phyloP scores from a whole-genome alignment of 1,140 invertebrate species.

The Rhopalosiphum padi region DNA sequence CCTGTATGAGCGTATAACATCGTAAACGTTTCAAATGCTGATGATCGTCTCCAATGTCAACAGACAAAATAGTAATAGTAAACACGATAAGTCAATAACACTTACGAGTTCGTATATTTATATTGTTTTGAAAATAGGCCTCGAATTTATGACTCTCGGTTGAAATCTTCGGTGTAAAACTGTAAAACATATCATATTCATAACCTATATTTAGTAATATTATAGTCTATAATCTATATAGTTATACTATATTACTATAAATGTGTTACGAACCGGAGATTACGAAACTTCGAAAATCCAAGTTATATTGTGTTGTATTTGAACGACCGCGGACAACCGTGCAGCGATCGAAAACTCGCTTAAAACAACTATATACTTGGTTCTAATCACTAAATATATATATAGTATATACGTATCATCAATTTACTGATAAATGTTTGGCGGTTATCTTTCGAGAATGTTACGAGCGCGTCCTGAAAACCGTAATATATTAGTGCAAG shows the following conservation, averaged over 20 bases:
- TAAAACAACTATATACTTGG: constrained; percentile 1
- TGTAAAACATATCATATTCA: not conserved
- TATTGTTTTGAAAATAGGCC: not conserved
- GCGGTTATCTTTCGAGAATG: not conserved
- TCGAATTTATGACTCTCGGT: not conserved
- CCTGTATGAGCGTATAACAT: not conserved
- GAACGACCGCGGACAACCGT: not conserved
- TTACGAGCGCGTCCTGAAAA: not conserved
- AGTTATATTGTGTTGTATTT: not conserved
- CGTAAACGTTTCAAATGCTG: not conserved
- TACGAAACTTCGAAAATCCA: not conserved
- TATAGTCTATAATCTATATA: not conserved
- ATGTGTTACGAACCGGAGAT: not conserved
- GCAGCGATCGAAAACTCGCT: not conserved
- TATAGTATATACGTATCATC: not conserved
- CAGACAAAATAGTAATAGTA: constrained; percentile 2
- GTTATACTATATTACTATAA: not conserved
- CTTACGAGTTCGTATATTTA: not conserved
- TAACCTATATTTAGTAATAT: not conserved
- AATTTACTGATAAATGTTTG: not conserved
- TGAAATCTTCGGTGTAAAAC: not conserved
- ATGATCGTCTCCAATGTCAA: not conserved
- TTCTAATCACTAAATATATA: not conserved
- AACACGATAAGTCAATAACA: not conserved
- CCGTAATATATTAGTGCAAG: not conserved